phyloP scores from a whole-genome alignment of 2,797 vertebrate species.

The Salarias fasciatus region DNA sequence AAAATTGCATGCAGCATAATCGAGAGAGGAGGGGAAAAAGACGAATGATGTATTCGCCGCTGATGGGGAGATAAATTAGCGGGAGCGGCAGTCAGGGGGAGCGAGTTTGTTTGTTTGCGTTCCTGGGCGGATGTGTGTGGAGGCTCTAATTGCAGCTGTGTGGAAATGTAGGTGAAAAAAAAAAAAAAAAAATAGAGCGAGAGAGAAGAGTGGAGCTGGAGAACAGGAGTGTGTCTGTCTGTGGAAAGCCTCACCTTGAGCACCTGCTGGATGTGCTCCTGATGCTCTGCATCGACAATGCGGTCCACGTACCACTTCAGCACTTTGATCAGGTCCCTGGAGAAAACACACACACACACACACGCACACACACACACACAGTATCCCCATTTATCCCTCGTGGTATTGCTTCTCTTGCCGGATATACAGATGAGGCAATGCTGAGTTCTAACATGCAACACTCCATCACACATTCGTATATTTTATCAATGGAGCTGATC shows the following conservation, averaged over 20 bases:
- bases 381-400: slow-evolving; percentile 26
- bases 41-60: slow-evolving; percentile 11
- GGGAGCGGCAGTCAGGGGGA: slow-evolving; percentile 14
- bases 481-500: not conserved
- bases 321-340: slow-evolving; percentile 97
- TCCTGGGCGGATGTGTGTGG: not conserved
- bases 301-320: slow-evolving; percentile 99
- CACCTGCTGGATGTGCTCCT: slow-evolving; percentile 97
- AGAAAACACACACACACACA: slow-evolving; percentile 29
- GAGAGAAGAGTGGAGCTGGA: not conserved
- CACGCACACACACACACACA: slow-evolving; percentile 19
- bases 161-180: not conserved
- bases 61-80: slow-evolving; percentile 36
- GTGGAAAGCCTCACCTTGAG: slow-evolving; percentile 89
- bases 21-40: slow-evolving; percentile 22
- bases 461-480: not conserved
- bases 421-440: slow-evolving; percentile 44
- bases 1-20: slow-evolving; percentile 54
- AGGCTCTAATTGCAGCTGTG: too few relatives aligned
- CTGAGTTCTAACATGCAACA: slow-evolving; percentile 27
- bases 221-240: not conserved
- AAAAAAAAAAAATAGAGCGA: not conserved
- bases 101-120: slow-evolving; percentile 37
- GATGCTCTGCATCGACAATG: slow-evolving; percentile 94
- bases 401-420: slow-evolving; percentile 11